Base-by-base conservation (phyloP, 2,888 invertebrate species). In the Eueremaeus valkanovi region DNA sequence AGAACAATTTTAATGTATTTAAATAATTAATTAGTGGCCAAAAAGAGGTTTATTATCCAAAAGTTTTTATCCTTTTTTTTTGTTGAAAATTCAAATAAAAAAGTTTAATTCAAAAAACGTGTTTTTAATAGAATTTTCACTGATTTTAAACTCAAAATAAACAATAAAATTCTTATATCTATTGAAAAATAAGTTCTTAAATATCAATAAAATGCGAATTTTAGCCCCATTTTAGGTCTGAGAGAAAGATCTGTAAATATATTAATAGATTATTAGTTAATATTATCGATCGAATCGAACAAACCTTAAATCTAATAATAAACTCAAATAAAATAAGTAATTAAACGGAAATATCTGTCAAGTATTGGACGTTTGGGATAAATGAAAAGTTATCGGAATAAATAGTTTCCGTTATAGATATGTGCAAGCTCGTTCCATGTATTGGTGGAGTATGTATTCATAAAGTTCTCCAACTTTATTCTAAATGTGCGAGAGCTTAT, bases 1-100 rank as follows among this genome's bases (percentile, higher is more conserved):
- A 63, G 63, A 63, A 33, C 63, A 63, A 21, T 29, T 63, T 55
- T 51, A 51, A 45, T 9, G 6, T 31, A 63, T 63, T 63, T 63
- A 63, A 63, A 63, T 63, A 33, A 63, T 63, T 63, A 36, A 63
- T 63, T 63, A 63, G 31, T 21, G 33, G 51, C n/a, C 21, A n/a
- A 51, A 51, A 51, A 51, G n/a, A 51, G 51, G n/a, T 51, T 51
- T 51, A 51, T 21, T 51, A 51, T 51, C 11, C 5, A n/a, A n/a
- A n/a, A 36, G 6, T 36, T 36, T 8, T 8, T 36, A 11, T 36
- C 11, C 11, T 5, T 5, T 36, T 8, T 36, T 36, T 45, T 45
- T 45, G 45, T 45, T 45, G 18, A 3, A 45, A 45, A 45, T 45
- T n/a, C n/a, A n/a, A n/a, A 45, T 45, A 45, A 45, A 11, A 45